Evolutionary conservation across 1,140 invertebrate genomes (phyloP).

Genomic region (Cyclargus thomasi): DNA sequence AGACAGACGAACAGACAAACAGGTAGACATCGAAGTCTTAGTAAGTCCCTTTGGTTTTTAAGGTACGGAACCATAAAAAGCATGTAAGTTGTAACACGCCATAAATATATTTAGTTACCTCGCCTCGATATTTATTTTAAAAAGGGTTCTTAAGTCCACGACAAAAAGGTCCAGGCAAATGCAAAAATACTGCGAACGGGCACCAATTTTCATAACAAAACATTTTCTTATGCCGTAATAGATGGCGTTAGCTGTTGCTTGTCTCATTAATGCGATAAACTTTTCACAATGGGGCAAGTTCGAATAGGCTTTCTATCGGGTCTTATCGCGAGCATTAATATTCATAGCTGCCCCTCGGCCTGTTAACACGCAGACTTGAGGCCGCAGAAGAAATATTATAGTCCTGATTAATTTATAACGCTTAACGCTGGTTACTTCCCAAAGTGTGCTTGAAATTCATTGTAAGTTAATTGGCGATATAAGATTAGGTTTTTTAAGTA

Average conservation of each 20-base stretch:
- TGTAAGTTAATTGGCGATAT: too few relatives aligned
- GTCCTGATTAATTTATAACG: neutral
- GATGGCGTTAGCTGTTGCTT: constrained; percentile 8
- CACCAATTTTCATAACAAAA: constrained; percentile 1
- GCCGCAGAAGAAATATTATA: neutral
- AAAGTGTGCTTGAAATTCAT: neutral
- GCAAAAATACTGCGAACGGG: neutral
- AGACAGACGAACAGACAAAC: too few relatives aligned
- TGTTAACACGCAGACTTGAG: constrained; percentile 8
- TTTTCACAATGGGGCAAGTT: constrained; percentile 11
- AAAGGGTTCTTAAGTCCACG: too few relatives aligned
- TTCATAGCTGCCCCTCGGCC: constrained; percentile 21
- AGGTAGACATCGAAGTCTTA: too few relatives aligned
- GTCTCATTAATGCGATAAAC: constrained; percentile 11
- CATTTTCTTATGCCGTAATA: neutral
- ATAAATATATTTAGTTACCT: too few relatives aligned
- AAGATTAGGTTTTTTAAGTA: too few relatives aligned
- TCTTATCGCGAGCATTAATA: constrained; percentile 20
- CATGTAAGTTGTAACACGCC: too few relatives aligned
- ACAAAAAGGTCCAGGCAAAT: neutral
- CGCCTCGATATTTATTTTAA: too few relatives aligned
- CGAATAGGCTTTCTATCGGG: constrained; percentile 4
- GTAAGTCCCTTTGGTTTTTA: too few relatives aligned
- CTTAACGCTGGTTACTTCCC: neutral
- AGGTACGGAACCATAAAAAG: too few relatives aligned